These are phyloP conservation scores for Stegostoma tigrinum DNA, from an alignment of 2,113 vertebrate genomes.

Conservation along the genomic window DNA sequence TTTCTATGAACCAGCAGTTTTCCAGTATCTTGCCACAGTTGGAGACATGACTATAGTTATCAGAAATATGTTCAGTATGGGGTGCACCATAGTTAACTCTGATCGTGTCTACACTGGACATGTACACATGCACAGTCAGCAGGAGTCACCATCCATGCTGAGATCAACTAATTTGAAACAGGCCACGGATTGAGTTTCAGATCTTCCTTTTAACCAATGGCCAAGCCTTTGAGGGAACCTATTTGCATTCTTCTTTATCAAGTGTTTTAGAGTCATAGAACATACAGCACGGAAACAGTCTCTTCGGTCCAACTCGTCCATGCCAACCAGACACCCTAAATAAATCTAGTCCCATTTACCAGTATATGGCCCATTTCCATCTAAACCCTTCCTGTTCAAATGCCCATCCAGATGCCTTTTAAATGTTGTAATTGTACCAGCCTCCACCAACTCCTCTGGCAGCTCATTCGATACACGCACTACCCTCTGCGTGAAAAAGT, in stretches of 20 bases:
- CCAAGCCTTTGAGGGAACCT: not conserved
- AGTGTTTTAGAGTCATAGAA: too few species aligned
- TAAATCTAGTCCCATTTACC: too few species aligned
- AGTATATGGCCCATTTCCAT: too few species aligned
- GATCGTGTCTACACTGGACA: not conserved
- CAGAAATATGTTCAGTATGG: not conserved
- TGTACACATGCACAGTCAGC: not conserved
- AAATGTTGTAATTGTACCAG: too few species aligned
- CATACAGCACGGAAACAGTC: too few species aligned
- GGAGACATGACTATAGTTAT: not conserved
- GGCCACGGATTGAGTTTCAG: not conserved
- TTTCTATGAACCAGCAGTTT: not conserved
- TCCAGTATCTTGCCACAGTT: not conserved
- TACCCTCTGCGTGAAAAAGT: too few species aligned
- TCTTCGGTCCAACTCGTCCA: too few species aligned
- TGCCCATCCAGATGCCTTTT: too few species aligned
- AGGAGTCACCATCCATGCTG: not conserved
- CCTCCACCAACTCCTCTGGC: too few species aligned
- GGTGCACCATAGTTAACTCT: not conserved
- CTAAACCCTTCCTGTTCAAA: too few species aligned
- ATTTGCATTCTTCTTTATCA: not conserved
- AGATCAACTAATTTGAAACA: not conserved
- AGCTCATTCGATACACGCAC: too few species aligned
- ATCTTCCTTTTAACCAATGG: not conserved
- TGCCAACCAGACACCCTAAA: too few species aligned